A percentile compares a stretch with the other conserved stretches of the same genome.
phyloP scores from a whole-genome alignment of 37 sponge, comb jelly and placozoan genomes.

The Agelas oroides region DNA sequence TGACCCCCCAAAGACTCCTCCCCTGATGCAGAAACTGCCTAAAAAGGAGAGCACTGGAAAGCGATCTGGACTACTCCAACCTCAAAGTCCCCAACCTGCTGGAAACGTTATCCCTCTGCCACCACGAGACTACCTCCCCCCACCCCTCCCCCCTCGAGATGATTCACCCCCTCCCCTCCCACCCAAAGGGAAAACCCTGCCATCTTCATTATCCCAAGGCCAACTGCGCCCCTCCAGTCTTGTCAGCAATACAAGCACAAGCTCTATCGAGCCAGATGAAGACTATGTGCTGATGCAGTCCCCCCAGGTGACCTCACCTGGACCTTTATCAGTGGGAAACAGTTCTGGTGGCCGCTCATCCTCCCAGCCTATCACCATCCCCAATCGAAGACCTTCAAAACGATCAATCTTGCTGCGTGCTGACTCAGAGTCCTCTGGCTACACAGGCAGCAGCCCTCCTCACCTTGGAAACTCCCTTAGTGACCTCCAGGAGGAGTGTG shows the following conservation, averaged over 20 bases:
- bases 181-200: constrained; percentile 3
- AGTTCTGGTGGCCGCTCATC: not conserved
- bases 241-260: not conserved
- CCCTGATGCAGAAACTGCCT: not conserved
- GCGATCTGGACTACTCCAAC: constrained; percentile 21
- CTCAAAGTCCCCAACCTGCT: not conserved
- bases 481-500: not conserved
- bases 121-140: constrained; percentile 33
- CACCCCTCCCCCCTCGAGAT: constrained; percentile 30
- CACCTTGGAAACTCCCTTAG: constrained; percentile 21
- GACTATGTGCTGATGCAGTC: constrained; percentile 66
- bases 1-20: constrained; percentile 1
- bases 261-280: constrained; percentile 14
- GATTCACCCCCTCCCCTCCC: constrained; percentile 38
- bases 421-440: constrained; percentile 18
- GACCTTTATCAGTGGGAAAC: not conserved
- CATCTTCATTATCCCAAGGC: constrained; percentile 2
- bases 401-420: constrained; percentile 17
- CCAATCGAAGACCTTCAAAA: constrained; percentile 15
- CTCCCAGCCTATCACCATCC: constrained; percentile 46
- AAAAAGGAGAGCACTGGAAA: not conserved
- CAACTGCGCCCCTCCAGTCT: not conserved
- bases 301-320: not conserved
- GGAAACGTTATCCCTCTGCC: constrained; percentile 39
- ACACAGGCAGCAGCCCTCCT: not conserved